Conservation (phyloP, 2,888 invertebrate genomes). For the Drosophila ustulata region DNA sequence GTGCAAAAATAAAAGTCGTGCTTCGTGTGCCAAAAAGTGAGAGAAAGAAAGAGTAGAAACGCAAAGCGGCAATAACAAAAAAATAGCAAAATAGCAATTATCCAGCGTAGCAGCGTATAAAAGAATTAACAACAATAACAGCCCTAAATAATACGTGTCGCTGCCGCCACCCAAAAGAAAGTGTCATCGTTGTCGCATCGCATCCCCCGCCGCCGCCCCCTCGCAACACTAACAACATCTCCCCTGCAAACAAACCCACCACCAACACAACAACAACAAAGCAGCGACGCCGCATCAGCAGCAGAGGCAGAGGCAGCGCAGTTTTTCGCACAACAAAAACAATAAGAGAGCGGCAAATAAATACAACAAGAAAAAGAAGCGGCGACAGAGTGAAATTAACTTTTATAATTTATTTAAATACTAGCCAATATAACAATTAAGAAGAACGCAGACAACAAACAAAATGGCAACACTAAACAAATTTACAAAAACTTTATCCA, state of each 20-base stretch:
- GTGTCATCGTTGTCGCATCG: slow-evolving; percentile 42
- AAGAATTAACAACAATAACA: slow-evolving; percentile 59
- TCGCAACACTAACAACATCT: slow-evolving; percentile 14
- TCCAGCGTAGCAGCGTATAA: slow-evolving; percentile 54
- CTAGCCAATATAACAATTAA: slow-evolving; percentile 55
- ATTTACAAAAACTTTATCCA: slow-evolving; percentile 84
- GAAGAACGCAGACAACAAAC: slow-evolving; percentile 23
- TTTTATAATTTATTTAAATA: slow-evolving; percentile 71
- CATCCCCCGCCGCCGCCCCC: not conserved
- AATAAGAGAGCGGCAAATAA: slow-evolving; percentile 60
- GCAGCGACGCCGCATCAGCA: slow-evolving; percentile 29
- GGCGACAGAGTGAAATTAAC: slow-evolving; percentile 71
- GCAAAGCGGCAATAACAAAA: slow-evolving; percentile 36
- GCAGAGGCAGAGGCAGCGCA: slow-evolving; percentile 39
- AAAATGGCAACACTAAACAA: slow-evolving; percentile 83
- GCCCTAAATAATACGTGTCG: slow-evolving; percentile 52
- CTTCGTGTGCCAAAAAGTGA: slow-evolving; percentile 53
- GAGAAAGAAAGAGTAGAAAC: slow-evolving; percentile 36
- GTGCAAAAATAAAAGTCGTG: slow-evolving; percentile 55
- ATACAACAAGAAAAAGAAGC: slow-evolving; percentile 28
- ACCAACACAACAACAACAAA: slow-evolving; percentile 38
- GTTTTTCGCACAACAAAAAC: slow-evolving; percentile 65
- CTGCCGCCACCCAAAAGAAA: slow-evolving; percentile 57
- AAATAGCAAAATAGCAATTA: slow-evolving; percentile 62
- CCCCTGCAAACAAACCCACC: slow-evolving; percentile 55